A percentile compares a stretch with the other conserved stretches of the same genome.
These are phyloP conservation scores for Drosophila orena DNA, from an alignment of 1,140 invertebrate genomes.

Conservation along the genomic window DNA sequence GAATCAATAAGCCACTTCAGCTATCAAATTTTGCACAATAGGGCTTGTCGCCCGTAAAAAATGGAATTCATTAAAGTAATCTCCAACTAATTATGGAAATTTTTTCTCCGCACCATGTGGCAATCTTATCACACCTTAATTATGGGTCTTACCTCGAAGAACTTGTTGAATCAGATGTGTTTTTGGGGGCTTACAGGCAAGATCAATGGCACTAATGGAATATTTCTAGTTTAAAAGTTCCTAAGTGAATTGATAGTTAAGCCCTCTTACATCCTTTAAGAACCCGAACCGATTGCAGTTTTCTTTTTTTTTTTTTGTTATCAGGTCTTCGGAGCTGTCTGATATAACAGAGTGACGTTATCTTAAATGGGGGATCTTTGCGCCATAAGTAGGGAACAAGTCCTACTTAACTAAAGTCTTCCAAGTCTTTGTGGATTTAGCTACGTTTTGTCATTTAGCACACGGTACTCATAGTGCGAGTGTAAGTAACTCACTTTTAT, in stretches of 20 bases:
- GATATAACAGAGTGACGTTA: slow-evolving; percentile 27
- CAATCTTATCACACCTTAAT: slow-evolving; percentile 29
- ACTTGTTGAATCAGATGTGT: slow-evolving; percentile 30
- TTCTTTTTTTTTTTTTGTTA: slow-evolving; percentile 12
- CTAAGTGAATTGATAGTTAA: slow-evolving; percentile 20
- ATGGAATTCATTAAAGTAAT: slow-evolving; percentile 30
- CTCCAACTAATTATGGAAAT: slow-evolving; percentile 28
- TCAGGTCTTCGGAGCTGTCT: slow-evolving; percentile 17
- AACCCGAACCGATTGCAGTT: slow-evolving; percentile 25
- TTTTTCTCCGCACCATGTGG: neutral
- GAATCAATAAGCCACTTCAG: slow-evolving; percentile 14
- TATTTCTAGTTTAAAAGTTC: slow-evolving; percentile 18
- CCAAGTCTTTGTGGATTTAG: neutral
- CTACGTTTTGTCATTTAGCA: neutral
- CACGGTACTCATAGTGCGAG: neutral
- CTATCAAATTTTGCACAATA: slow-evolving; percentile 11
- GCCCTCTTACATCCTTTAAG: slow-evolving; percentile 35
- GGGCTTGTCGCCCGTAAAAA: neutral
- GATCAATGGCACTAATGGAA: slow-evolving; percentile 41
- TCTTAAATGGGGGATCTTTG: slow-evolving; percentile 6
- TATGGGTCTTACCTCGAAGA: slow-evolving; percentile 21
- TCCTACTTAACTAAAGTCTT: slow-evolving; percentile 16
- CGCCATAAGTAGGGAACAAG: slow-evolving; percentile 16
- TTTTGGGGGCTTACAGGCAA: slow-evolving; percentile 16
- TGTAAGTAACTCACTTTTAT: neutral